These are phyloP conservation scores for Erpetoichthys calabaricus DNA, from an alignment of 2,797 vertebrate genomes.

Conservation along the genomic window DNA sequence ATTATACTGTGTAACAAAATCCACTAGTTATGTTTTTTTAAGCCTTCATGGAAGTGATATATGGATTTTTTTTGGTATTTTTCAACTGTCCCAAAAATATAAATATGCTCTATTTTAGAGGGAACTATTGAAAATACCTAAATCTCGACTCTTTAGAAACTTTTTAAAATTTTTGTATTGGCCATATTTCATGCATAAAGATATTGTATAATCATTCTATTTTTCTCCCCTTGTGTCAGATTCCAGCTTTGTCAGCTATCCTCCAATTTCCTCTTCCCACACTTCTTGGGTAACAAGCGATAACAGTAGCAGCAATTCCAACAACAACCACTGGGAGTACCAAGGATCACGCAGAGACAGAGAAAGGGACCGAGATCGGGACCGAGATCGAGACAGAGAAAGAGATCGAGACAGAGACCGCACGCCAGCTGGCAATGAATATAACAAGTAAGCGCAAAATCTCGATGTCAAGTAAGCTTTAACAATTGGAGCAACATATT, in stretches of 20 bases:
- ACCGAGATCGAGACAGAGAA: slow-evolving; percentile 10
- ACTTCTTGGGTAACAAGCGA: slow-evolving; percentile 37
- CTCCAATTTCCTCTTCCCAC: slow-evolving; percentile 37
- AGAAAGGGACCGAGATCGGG: slow-evolving; percentile 21
- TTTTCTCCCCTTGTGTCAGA: slow-evolving; percentile 22
- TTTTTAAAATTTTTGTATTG: too few species aligned
- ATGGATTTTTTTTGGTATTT: neutral
- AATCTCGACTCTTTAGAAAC: too few species aligned
- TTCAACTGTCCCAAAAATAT: neutral
- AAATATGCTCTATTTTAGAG: too few species aligned
- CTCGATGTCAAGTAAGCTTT: neutral
- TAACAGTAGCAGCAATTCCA: slow-evolving; percentile 30
- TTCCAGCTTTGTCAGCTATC: slow-evolving; percentile 42
- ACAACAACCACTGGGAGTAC: slow-evolving; percentile 41
- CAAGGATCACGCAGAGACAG: slow-evolving; percentile 27
- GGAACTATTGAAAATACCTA: too few species aligned
- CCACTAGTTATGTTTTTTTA: too few species aligned
- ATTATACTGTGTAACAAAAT: too few species aligned
- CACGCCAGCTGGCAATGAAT: slow-evolving; percentile 36
- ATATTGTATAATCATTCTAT: too few species aligned
- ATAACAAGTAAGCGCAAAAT: slow-evolving; percentile 31
- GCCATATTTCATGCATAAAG: too few species aligned
- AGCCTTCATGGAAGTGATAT: neutral
- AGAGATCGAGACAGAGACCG: slow-evolving; percentile 32
- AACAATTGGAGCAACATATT: too few species aligned